These are phyloP conservation scores for Megaceryle torquata DNA, from an alignment of 2,113 vertebrate genomes.

Conservation along the genomic window DNA sequence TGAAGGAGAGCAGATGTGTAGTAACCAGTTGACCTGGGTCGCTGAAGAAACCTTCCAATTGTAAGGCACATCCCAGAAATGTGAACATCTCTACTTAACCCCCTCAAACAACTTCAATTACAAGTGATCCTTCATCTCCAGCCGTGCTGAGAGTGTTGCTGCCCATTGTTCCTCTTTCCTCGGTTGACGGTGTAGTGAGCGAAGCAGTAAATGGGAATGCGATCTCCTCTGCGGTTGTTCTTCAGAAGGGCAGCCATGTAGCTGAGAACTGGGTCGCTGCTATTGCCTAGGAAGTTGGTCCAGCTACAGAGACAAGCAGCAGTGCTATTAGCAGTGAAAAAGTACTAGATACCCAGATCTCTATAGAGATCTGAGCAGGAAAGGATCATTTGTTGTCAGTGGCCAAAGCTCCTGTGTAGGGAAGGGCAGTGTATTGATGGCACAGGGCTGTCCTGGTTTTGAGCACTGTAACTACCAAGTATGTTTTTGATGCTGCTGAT, in stretches of 20 bases:
- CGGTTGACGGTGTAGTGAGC: neutral
- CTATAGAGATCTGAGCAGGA: neutral
- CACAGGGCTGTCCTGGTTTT: neutral
- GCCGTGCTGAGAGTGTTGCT: neutral
- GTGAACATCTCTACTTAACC: neutral
- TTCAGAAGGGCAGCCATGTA: neutral
- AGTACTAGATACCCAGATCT: neutral
- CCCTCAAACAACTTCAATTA: neutral
- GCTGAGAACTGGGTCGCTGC: neutral
- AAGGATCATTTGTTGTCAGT: neutral
- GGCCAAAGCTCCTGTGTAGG: neutral
- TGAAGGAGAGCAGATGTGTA: neutral
- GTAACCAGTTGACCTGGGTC: neutral
- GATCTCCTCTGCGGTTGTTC: neutral
- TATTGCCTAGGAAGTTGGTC: neutral
- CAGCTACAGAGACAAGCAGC: neutral
- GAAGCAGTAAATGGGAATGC: neutral
- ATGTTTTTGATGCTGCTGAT: neutral
- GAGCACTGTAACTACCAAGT: neutral
- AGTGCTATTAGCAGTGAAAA: neutral
- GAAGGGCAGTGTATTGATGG: rapidly evolving
- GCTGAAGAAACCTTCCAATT: neutral
- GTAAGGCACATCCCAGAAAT: neutral
- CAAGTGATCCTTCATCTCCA: neutral
- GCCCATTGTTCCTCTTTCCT: neutral